Percentiles rank a stretch among this genome's conserved stretches.
Conservation (phyloP, 2,888 invertebrate species). For the Coelinius sp. region DNA sequence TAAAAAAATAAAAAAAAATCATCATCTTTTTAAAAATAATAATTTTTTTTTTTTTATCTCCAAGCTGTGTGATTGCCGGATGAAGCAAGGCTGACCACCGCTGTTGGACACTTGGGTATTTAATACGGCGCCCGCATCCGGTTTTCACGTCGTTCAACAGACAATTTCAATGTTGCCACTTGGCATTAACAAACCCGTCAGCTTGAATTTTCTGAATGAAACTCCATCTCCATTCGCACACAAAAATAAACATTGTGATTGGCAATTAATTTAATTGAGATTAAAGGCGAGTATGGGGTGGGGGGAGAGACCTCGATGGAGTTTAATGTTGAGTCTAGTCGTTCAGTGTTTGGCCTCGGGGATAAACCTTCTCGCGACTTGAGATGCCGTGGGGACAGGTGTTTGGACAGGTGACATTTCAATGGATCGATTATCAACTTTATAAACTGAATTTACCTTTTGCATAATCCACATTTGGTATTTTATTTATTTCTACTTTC, state of each 20-base stretch:
- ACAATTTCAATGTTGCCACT: background rate
- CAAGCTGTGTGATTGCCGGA: constrained; percentile 21
- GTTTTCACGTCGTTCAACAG: constrained; percentile 45
- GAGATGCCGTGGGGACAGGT: constrained; percentile 37
- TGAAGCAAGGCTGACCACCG: constrained; percentile 47
- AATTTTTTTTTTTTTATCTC: background rate
- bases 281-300: constrained; percentile 39
- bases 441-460: too few relatives aligned
- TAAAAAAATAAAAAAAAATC: background rate
- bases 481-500: too few relatives aligned
- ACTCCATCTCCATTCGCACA: constrained; percentile 29
- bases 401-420: constrained; percentile 49
- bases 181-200: background rate
- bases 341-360: background rate
- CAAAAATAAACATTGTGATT: background rate
- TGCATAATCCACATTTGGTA: too few relatives aligned
- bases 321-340: constrained; percentile 20
- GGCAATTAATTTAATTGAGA: constrained; percentile 38
- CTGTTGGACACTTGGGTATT: constrained; percentile 31
- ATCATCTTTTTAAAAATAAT: too few relatives aligned
- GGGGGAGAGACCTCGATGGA: constrained; percentile 24
- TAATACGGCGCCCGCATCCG: constrained; percentile 52
- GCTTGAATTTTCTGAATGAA: constrained; percentile 35
- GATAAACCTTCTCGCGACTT: constrained; percentile 45
- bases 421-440: constrained; percentile 32